Base-by-base conservation (phyloP, 2,888 invertebrate genomes). In the Deladenus siricidicola region DNA sequence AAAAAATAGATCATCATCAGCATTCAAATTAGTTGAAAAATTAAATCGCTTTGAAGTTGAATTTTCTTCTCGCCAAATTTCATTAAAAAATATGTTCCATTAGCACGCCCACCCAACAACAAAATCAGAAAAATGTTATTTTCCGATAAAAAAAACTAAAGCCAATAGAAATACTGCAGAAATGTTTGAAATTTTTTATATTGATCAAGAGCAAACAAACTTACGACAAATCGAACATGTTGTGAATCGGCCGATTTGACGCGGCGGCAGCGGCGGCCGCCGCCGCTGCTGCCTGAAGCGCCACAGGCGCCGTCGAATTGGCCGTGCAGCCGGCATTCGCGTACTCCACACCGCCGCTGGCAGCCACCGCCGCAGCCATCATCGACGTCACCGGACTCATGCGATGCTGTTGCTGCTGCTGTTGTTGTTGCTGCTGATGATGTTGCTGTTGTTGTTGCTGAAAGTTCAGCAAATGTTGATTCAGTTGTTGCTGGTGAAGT, bases 211-310 rank as follows among this genome's bases (percentile, higher is more conserved):
- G 19, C n/a, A 14, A 10, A 39, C 14, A 17, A 29, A 57, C 43
- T 39, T 28, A 57, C 57, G 57, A 44, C 56, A 58, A 21, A 34
- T 60, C 60, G 44, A 60, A 54, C 56, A 60, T 57, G 21, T 59
- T 58, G 19, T 47, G 57, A 14, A 55, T 17, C 10, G 42, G 30
- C 28, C 4, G 56, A 14, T 50, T 49, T 42, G 49, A 60, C 17
- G 56, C 60, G 19, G 64, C 57, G 29, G 63, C 55, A 34, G 62
- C 60, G 45, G 68, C 63, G 19, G 64, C 65, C 14, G 65, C 64
- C 0, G 67, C 66, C 0, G 69, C 67, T 34, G 68, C 23, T 48
- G 17, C 17, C 39, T 26, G 60, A 45, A n/a, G 44, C 30, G 45
- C 43, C 49, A 52, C 29, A 26, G 28, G 14, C 39, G 39, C 39